phyloP scores from a whole-genome alignment of 2,888 invertebrate genomes.

The Scaeva pyrastri region DNA sequence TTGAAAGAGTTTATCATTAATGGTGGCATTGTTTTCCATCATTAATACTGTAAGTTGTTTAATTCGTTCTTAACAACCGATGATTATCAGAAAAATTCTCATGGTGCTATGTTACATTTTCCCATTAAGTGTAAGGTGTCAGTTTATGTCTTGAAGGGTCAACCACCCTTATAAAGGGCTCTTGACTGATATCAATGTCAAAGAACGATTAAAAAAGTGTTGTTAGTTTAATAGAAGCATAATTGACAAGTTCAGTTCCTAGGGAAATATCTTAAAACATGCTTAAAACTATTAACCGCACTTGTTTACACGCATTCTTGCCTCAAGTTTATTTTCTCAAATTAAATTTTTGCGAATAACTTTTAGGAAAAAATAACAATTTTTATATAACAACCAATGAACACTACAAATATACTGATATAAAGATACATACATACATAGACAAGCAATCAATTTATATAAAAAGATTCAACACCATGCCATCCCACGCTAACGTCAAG shows the following conservation, averaged over 20 bases:
- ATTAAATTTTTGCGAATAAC: conserved; percentile 59
- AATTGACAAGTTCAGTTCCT: not conserved
- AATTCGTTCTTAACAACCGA: conserved; percentile 59
- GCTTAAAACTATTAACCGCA: conserved; percentile 67
- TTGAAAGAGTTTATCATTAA: conserved; percentile 38
- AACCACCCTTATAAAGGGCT: too few relatives aligned
- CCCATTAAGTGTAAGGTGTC: too few relatives aligned
- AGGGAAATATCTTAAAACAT: conserved; percentile 42
- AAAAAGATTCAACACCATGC: conserved; percentile 29
- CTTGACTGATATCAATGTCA: too few relatives aligned
- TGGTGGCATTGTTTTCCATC: conserved; percentile 47
- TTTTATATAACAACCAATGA: conserved; percentile 35
- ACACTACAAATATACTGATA: not conserved
- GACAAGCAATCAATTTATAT: conserved; percentile 19
- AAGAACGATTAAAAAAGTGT: too few relatives aligned
- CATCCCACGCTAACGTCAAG: conserved; percentile 53
- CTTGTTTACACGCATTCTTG: conserved; percentile 62
- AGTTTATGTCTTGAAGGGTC: too few relatives aligned
- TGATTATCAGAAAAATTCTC: conserved; percentile 70
- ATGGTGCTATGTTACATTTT: conserved; percentile 34
- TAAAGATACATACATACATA: not conserved
- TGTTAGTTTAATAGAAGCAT: too few relatives aligned
- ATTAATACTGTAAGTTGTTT: conserved; percentile 54
- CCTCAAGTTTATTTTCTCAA: conserved; percentile 51
- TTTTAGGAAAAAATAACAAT: conserved; percentile 49